These are phyloP conservation scores for Cygnus atratus DNA, from an alignment of 2,113 vertebrate species.

Conservation along the genomic window DNA sequence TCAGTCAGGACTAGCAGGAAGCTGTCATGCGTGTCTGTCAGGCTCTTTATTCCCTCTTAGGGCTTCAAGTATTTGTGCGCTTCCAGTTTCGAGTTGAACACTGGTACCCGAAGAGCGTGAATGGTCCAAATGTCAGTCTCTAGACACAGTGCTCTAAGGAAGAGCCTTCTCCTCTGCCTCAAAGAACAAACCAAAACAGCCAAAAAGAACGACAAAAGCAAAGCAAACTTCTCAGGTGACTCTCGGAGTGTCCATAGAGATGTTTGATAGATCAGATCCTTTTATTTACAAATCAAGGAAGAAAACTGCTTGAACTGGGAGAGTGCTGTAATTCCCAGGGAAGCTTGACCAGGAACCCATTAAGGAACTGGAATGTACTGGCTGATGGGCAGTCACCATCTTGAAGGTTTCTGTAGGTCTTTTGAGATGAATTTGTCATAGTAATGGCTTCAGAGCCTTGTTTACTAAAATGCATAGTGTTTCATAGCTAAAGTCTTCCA, in stretches of 20 bases:
- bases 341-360: background rate
- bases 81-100: constrained; percentile 35
- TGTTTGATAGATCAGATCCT: background rate
- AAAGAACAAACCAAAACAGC: background rate
- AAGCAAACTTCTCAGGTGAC: background rate
- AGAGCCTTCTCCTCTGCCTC: background rate
- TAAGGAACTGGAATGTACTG: background rate
- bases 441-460: background rate
- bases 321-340: background rate
- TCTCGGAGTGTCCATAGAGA: background rate
- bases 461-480: background rate
- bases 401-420: background rate
- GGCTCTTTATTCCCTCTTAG: background rate
- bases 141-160: background rate
- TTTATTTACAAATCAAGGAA: background rate
- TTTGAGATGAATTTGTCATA: background rate
- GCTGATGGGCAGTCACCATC: background rate
- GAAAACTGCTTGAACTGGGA: background rate
- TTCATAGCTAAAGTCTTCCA: background rate
- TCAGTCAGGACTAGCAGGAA: background rate
- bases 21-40: background rate
- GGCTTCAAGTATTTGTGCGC: background rate
- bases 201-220: background rate
- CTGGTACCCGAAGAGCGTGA: background rate
- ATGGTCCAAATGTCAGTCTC: background rate